phyloP scores from a whole-genome alignment of 2,797 vertebrate species.

The Synaphobranchus kaupii region DNA sequence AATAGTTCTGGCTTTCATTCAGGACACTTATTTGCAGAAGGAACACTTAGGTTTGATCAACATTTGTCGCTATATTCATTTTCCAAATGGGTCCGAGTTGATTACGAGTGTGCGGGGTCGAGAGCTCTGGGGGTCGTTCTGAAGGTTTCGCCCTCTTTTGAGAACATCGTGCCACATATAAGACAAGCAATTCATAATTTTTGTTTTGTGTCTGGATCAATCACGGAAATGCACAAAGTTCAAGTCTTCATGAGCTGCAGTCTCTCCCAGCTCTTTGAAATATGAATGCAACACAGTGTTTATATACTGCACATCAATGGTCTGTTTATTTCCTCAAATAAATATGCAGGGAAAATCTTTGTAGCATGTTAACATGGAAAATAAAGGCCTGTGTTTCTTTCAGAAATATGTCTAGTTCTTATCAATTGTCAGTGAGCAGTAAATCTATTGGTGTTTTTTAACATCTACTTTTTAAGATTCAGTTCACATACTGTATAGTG shows the following conservation, averaged over 20 bases:
- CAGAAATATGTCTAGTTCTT: not conserved
- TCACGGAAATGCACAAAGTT: not conserved
- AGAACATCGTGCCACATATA: slow-evolving; percentile 26
- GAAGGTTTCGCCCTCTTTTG: not conserved
- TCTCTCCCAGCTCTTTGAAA: not conserved
- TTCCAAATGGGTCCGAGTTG: slow-evolving; percentile 54
- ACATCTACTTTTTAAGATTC: not conserved
- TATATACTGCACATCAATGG: not conserved
- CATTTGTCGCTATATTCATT: slow-evolving; percentile 60
- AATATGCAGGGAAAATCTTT: not conserved
- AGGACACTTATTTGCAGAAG: slow-evolving; percentile 55
- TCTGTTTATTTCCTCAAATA: not conserved
- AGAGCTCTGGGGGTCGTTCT: slow-evolving; percentile 1
- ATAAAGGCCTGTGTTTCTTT: not conserved
- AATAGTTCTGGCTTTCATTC: slow-evolving; percentile 63
- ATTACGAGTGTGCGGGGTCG: slow-evolving; percentile 44
- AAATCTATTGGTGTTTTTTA: not conserved
- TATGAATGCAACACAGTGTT: not conserved
- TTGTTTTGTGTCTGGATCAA: not conserved
- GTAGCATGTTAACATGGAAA: not conserved
- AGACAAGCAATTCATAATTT: not conserved
- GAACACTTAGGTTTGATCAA: slow-evolving; percentile 54
- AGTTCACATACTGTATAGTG: not conserved
- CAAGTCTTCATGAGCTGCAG: not conserved
- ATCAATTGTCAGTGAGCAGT: not conserved